These are phyloP conservation scores for Orchesella flavescens DNA, from an alignment of 2,888 invertebrate genomes.

Conservation along the genomic window DNA sequence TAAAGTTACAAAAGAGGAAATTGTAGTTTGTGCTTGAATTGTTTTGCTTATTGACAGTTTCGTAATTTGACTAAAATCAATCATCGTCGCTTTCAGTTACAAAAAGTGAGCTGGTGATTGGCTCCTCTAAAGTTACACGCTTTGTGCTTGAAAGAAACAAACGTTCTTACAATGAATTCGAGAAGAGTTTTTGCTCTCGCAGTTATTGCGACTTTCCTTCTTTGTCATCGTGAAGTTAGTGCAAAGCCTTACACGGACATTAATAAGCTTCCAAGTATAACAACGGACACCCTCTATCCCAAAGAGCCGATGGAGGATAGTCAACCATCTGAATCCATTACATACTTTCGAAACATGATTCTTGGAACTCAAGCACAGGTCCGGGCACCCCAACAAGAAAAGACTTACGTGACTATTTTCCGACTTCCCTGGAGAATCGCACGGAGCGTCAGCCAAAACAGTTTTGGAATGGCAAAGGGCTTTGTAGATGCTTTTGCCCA, in stretches of 20 bases:
- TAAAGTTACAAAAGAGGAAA: neutral
- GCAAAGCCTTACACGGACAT: conserved; percentile 41
- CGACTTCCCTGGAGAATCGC: conserved; percentile 57
- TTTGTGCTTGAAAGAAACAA: no score
- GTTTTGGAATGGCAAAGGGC: conserved; percentile 42
- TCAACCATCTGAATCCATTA: conserved; percentile 23
- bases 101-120: no score
- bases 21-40: neutral
- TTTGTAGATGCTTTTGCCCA: conserved; percentile 40
- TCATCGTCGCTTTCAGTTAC: no score
- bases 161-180: conserved; percentile 40
- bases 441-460: conserved; percentile 22
- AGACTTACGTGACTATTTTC: conserved; percentile 31
- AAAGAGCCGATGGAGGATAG: conserved; percentile 4
- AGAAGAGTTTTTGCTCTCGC: neutral
- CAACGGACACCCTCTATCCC: conserved; percentile 46
- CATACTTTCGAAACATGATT: conserved; percentile 13
- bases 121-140: no score
- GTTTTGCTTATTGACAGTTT: neutral
- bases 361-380: conserved; percentile 16
- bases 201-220: neutral
- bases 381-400: conserved; percentile 3
- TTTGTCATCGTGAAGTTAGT: neutral
- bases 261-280: conserved; percentile 52
- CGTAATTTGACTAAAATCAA: no score